These are phyloP conservation scores for Smutsia temminckii DNA, from an alignment of 2,797 vertebrate species.

Conservation along the genomic window DNA sequence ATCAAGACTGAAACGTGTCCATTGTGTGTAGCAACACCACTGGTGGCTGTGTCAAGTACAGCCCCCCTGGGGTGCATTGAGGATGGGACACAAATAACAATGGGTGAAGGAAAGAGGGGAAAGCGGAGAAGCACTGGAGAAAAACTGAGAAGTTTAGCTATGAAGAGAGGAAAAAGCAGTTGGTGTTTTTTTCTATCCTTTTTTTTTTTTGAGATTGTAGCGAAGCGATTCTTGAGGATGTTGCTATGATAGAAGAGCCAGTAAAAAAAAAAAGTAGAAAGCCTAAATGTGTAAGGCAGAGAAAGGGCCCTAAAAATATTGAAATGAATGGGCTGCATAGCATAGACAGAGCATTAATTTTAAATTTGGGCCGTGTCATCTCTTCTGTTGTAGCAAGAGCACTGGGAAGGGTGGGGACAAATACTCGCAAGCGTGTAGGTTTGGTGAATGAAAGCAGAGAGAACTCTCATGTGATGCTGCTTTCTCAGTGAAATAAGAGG, in stretches of 20 bases:
- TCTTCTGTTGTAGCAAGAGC: neutral
- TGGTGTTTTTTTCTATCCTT: neutral
- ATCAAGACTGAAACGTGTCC: neutral
- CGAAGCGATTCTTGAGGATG: neutral
- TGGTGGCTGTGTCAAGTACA: neutral
- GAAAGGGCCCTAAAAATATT: neutral
- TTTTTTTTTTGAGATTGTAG: neutral
- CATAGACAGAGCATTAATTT: neutral
- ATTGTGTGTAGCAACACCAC: neutral
- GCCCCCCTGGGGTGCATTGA: neutral
- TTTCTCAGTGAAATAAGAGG: neutral
- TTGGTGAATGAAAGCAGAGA: neutral
- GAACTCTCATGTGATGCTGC: neutral
- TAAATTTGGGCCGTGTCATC: neutral
- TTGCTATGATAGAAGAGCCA: neutral
- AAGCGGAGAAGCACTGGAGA: neutral
- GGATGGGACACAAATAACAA: neutral
- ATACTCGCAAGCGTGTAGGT: neutral
- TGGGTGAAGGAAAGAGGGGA: neutral
- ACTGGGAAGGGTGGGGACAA: neutral
- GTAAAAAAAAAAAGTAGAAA: neutral
- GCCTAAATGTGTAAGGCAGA: accelerated
- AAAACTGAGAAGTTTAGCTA: neutral
- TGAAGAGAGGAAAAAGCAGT: neutral
- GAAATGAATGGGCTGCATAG: neutral